Percentiles rank a stretch among this genome's conserved stretches.
Conservation (phyloP, 2,888 invertebrate species). For the Boloria euphrosyne region DNA sequence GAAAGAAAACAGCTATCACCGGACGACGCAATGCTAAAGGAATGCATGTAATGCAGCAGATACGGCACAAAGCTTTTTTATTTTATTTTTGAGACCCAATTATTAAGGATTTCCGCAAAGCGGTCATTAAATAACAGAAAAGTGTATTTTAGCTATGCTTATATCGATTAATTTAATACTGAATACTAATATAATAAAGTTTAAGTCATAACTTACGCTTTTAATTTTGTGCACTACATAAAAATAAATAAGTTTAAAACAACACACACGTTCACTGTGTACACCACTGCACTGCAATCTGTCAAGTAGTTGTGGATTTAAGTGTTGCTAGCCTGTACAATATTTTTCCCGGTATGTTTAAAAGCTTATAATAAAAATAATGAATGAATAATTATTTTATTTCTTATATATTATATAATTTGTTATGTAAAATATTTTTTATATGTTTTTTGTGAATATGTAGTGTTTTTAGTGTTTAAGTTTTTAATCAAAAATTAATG, state of each 20-base stretch:
- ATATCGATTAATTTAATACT: conserved; percentile 37
- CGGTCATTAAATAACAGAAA: conserved; percentile 39
- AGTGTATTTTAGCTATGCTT: conserved; percentile 18
- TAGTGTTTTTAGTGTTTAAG: not conserved
- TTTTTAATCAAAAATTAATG: not conserved
- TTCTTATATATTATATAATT: not conserved
- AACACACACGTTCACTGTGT: conserved; percentile 75
- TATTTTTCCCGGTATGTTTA: conserved; percentile 20
- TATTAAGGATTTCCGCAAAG: conserved; percentile 65
- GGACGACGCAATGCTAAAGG: conserved; percentile 69
- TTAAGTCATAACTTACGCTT: conserved; percentile 74
- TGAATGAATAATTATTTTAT: not conserved
- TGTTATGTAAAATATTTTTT: not conserved
- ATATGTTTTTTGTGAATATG: not conserved
- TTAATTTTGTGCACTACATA: conserved; percentile 67
- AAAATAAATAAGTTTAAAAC: conserved; percentile 64
- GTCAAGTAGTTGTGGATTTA: conserved; percentile 58
- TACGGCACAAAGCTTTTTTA: conserved; percentile 70
- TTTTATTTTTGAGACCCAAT: conserved; percentile 60
- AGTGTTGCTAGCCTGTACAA: conserved; percentile 54
- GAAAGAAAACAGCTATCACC: conserved; percentile 54
- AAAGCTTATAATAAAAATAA: not conserved
- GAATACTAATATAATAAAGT: conserved; percentile 47
- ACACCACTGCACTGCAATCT: conserved; percentile 72
- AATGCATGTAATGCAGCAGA: conserved; percentile 66